Conservation (phyloP, 2,888 invertebrate species). For the Nomada flava region DNA sequence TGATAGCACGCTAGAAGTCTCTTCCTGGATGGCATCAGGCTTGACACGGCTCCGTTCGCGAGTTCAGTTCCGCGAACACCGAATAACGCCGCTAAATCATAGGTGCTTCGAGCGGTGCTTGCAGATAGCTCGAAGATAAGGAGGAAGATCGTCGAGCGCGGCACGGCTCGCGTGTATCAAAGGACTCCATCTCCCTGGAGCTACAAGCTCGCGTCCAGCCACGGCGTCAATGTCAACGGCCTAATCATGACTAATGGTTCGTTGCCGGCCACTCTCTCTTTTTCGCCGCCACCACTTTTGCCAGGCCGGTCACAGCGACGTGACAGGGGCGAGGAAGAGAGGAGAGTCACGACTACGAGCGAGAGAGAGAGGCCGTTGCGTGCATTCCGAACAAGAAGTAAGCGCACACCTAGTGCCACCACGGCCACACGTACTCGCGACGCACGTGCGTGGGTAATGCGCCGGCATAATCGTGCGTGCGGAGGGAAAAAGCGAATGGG, state of each 20-base stretch:
- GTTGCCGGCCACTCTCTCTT: conserved; percentile 42
- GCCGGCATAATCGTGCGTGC: conserved; percentile 66
- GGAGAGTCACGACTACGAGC: not conserved
- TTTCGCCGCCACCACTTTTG: not conserved
- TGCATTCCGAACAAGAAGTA: conserved; percentile 46
- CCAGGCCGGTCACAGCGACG: conserved; percentile 1
- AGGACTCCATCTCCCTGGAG: conserved; percentile 71
- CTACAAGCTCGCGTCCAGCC: conserved; percentile 67
- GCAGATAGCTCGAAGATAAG: conserved; percentile 72
- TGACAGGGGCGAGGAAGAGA: not conserved
- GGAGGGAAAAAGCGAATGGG: conserved; percentile 55
- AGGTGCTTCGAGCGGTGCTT: conserved; percentile 63
- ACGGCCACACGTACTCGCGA: conserved; percentile 37
- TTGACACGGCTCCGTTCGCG: conserved; percentile 3
- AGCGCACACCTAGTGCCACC: conserved; percentile 35
- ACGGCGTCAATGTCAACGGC: conserved; percentile 76
- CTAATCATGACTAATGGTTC: conserved; percentile 78
- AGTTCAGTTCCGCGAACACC: conserved; percentile 59
- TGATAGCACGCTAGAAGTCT: conserved; percentile 19
- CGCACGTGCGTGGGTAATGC: conserved; percentile 66
- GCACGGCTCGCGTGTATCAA: conserved; percentile 66
- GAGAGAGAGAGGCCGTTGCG: conserved; percentile 11
- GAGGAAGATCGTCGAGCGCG: conserved; percentile 60
- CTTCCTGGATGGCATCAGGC: conserved; percentile 28
- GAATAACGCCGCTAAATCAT: conserved; percentile 69